phyloP scores from a whole-genome alignment of 2,888 invertebrate species.

The Dicyrtoma fusca region DNA sequence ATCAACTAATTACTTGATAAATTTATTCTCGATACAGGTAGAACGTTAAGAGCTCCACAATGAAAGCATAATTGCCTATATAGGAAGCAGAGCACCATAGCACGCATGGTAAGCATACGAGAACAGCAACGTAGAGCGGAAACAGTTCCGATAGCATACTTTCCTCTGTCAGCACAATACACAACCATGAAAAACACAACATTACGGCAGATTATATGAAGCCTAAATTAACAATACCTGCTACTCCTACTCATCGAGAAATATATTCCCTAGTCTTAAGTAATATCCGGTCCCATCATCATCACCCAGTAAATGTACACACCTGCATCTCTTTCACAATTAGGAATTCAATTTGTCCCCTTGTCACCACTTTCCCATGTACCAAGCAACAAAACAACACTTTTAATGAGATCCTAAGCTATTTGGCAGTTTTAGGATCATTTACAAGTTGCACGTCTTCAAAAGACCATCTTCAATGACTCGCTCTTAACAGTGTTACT shows the following conservation, averaged over 20 bases:
- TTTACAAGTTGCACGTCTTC: neutral
- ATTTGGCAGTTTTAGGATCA: slow-evolving; percentile 12
- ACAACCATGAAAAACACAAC: neutral
- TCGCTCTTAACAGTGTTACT: neutral
- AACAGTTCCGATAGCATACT: slow-evolving; percentile 22
- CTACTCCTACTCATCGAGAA: neutral
- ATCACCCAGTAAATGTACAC: slow-evolving; percentile 21
- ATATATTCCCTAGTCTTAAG: slow-evolving; percentile 31
- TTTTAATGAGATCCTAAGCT: slow-evolving; percentile 22
- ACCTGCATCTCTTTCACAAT: slow-evolving; percentile 15
- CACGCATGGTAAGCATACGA: too few species aligned
- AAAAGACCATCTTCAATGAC: neutral
- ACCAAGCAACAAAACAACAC: neutral
- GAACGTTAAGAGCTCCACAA: neutral
- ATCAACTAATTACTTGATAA: too few species aligned
- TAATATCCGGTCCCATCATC: slow-evolving; percentile 34
- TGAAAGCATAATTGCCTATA: neutral
- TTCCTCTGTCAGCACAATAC: neutral
- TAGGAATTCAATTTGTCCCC: neutral
- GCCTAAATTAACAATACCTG: slow-evolving; percentile 10
- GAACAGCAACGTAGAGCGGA: slow-evolving; percentile 22
- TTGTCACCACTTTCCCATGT: neutral
- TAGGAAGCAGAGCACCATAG: neutral
- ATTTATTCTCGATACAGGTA: too few species aligned
- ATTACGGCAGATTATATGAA: slow-evolving; percentile 4